Percentiles rank a stretch among this genome's conserved stretches.
These are phyloP conservation scores for Keiferia lycopersicella DNA, from an alignment of 2,888 invertebrate species.

Conservation along the genomic window DNA sequence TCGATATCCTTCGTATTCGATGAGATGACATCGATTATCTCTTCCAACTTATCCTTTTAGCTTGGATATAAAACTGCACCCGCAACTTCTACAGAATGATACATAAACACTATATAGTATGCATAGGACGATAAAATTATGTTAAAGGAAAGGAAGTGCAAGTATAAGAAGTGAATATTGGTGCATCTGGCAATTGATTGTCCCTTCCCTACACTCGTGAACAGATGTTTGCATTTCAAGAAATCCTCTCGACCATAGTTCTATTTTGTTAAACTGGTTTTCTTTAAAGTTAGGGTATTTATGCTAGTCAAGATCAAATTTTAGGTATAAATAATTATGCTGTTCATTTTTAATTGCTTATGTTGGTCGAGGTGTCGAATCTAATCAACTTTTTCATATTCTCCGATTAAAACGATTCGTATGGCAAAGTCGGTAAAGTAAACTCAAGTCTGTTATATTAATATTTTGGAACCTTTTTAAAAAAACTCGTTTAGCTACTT, in stretches of 20 bases:
- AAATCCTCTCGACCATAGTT: slow-evolving; percentile 46
- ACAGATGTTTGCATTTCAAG: slow-evolving; percentile 67
- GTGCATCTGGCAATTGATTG: slow-evolving; percentile 4
- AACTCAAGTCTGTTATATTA: background rate
- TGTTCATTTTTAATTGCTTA: no score
- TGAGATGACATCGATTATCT: no score
- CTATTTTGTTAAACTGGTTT: slow-evolving; percentile 39
- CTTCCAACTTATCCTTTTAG: background rate
- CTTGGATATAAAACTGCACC: no score
- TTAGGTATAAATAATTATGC: background rate
- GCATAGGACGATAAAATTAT: background rate
- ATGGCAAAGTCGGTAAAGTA: background rate
- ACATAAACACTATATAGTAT: background rate
- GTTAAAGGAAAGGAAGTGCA: background rate
- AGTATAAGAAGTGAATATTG: background rate
- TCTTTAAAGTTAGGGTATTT: slow-evolving; percentile 29
- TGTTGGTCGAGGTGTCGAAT: no score
- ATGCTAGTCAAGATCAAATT: slow-evolving; percentile 7
- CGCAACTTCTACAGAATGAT: no score
- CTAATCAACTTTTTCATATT: background rate
- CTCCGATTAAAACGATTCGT: background rate
- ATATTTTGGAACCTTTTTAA: no score
- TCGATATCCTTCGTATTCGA: no score
- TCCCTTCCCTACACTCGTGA: slow-evolving; percentile 58
- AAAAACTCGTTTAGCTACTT: no score